These are phyloP conservation scores for Lagopus leucura DNA, from an alignment of 2,113 vertebrate genomes.

Conservation along the genomic window DNA sequence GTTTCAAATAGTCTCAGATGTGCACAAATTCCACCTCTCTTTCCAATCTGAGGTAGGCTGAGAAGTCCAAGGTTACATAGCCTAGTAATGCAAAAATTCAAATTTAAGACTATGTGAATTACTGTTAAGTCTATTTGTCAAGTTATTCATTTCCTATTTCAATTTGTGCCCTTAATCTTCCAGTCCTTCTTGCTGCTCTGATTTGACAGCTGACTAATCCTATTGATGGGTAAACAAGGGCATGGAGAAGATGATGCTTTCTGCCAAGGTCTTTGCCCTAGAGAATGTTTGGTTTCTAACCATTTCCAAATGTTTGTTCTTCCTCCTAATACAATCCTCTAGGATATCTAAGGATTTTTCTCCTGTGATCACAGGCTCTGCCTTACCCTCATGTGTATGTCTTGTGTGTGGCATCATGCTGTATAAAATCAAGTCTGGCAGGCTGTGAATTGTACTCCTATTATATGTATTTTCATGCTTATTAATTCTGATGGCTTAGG, in stretches of 20 bases:
- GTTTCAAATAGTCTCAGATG: not conserved
- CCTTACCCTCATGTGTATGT: not conserved
- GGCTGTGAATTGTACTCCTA: not conserved
- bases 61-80: not conserved
- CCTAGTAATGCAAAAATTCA: not conserved
- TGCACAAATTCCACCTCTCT: not conserved
- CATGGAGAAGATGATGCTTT: not conserved
- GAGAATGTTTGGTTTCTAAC: not conserved
- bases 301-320: not conserved
- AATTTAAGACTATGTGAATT: not conserved
- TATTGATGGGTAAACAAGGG: not conserved
- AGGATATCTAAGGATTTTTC: not conserved
- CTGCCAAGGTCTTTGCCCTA: not conserved
- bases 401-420: not conserved
- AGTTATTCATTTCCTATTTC: not conserved
- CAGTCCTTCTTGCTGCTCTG: not conserved
- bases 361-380: not conserved
- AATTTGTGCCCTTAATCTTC: not conserved
- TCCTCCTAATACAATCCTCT: not conserved
- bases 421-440: not conserved
- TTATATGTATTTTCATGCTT: not conserved
- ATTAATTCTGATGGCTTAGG: not conserved
- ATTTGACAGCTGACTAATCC: not conserved
- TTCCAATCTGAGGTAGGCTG: not conserved
- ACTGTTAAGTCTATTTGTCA: not conserved